phyloP scores from a whole-genome alignment of 2,888 invertebrate genomes.

The Xestoiulus laeticollis region DNA sequence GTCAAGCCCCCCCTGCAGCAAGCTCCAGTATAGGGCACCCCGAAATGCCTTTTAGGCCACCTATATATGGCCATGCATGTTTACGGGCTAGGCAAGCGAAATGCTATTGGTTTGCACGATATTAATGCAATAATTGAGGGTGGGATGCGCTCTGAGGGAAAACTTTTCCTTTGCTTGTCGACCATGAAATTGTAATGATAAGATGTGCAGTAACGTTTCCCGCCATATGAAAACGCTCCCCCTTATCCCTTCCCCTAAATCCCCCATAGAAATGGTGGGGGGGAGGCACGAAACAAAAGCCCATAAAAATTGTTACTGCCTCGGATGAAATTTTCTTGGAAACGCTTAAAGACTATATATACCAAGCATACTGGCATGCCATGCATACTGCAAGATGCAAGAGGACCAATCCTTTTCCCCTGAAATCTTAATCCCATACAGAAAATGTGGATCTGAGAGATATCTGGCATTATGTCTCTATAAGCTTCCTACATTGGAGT shows the following conservation, averaged over 20 bases:
- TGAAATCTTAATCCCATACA: neutral
- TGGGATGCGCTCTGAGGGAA: slow-evolving; percentile 28
- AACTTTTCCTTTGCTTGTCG: slow-evolving; percentile 29
- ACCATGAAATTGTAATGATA: slow-evolving; percentile 29
- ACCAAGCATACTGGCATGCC: neutral
- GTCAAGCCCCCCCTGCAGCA: neutral
- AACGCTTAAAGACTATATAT: neutral
- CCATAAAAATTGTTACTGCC: slow-evolving; percentile 33
- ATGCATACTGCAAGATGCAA: neutral
- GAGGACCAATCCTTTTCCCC: neutral
- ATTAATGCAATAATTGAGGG: slow-evolving; percentile 37
- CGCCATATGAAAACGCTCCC: neutral
- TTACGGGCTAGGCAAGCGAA: neutral
- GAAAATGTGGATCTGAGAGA: neutral
- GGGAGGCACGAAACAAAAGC: neutral
- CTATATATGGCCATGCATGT: slow-evolving; percentile 18
- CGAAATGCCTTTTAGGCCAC: neutral
- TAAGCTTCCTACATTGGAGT: neutral
- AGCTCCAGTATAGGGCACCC: neutral
- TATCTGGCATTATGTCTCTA: neutral
- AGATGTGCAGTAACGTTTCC: neutral
- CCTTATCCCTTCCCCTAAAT: neutral
- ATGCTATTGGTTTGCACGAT: slow-evolving; percentile 12
- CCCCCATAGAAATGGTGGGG: neutral
- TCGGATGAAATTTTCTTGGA: slow-evolving; percentile 27